These are phyloP conservation scores for Cyphomyrus plagiostoma DNA, from an alignment of 2,113 vertebrate genomes.

Conservation along the genomic window DNA sequence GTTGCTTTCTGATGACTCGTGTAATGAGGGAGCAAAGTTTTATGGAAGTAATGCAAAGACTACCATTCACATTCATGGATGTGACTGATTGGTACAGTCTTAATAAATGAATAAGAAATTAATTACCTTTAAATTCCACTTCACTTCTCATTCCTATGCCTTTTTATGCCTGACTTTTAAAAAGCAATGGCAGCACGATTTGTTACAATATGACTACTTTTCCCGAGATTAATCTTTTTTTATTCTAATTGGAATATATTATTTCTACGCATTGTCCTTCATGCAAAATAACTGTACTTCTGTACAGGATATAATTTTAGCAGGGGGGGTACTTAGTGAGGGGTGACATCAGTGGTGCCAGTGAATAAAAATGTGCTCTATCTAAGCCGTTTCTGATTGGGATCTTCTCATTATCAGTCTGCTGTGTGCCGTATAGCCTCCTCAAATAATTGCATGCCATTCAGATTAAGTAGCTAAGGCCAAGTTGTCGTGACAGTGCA, in stretches of 20 bases:
- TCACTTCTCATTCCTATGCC: not conserved
- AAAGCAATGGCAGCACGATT: not conserved
- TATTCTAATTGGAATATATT: constrained; percentile 15
- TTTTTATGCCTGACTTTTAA: not conserved
- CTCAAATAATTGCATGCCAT: constrained; percentile 28
- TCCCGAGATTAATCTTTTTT: not conserved
- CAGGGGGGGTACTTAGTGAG: not conserved
- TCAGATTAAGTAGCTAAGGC: constrained; percentile 36
- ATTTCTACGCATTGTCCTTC: constrained; percentile 13
- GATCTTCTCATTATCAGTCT: constrained; percentile 22
- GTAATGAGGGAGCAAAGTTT: not conserved
- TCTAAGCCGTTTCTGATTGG: constrained; percentile 10
- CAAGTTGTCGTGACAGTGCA: not conserved
- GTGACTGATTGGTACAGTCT: not conserved
- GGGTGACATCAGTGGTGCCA: not conserved
- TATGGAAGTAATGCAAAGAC: not conserved
- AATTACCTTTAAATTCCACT: constrained; percentile 8
- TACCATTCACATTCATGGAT: not conserved
- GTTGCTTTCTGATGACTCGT: not conserved
- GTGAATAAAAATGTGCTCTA: not conserved
- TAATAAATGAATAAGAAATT: not conserved
- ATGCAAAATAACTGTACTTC: constrained; percentile 13
- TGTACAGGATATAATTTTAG: constrained; percentile 27
- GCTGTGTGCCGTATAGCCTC: constrained; percentile 18
- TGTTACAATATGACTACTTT: not conserved